Evolutionary conservation across 2,113 vertebrate genomes (phyloP), one percentile per base, ranked within the genome.

Genomic region (Dryoscopus gambensis): DNA sequence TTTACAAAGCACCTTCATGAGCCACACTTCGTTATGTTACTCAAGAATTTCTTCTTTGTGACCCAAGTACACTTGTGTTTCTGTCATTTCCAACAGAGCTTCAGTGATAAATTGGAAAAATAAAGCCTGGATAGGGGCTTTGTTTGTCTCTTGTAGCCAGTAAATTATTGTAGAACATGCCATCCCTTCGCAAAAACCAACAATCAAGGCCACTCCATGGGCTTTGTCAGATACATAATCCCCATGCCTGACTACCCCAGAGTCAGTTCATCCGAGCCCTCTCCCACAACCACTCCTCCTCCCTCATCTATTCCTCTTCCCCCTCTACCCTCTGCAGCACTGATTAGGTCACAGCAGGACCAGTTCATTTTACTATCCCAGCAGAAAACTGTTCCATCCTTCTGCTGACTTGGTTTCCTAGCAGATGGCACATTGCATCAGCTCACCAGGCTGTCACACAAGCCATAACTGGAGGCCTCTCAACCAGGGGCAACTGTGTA

Each of bases 351-450:
- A 79, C 19, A 7, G 68, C 60, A 87, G 62, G 65, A 91, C n/a
- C 27, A 40, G 68, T 60, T 82, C 52, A 82, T 24, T 20, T 89
- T 50, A 57, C 31, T 52, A 64, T 24, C 33, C 35, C 49, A 75
- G 65, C 39, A 82, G 81, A 84, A 94, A 90, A 68, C 33, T 52
- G 44, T 79, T 84, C 17, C 3, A 52, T 52, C 84, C 65, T 84
- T 91, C 87, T 87, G 74, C 78, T 68, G 49, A 52, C 44, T 6
- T 63, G 33, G 30, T 78, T 75, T 91, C 79, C 65, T 94, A 79
- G 92, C 87, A 95, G 74, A 89, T 91, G 78, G 93, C 90, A 79
- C 60, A 56, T 68, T 64, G 52, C 81, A 87, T 75, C 78, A 91
- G 27, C 57, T 91, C 90, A 85, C 65, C 65, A 87, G 28, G 33